These are phyloP conservation scores for Thymallus thymallus DNA, from an alignment of 2,113 vertebrate species.

Conservation along the genomic window DNA sequence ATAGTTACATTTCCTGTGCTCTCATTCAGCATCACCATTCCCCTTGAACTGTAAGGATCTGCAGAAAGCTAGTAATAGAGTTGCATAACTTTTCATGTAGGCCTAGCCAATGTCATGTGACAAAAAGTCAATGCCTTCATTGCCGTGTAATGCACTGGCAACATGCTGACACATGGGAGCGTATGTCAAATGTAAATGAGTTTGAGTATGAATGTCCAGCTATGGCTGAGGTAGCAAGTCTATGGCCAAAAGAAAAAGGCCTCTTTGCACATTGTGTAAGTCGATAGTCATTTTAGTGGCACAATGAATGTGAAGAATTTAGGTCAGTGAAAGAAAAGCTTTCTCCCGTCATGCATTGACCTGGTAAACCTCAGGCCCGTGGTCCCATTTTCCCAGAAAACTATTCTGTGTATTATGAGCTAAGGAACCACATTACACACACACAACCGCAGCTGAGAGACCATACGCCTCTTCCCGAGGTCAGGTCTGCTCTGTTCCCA, in stretches of 20 bases:
- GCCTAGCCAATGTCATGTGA: no score
- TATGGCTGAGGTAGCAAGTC: constrained; percentile 2
- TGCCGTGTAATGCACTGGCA: neutral
- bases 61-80: neutral
- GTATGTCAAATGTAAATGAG: neutral
- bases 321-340: constrained; percentile 70
- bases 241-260: constrained; percentile 38
- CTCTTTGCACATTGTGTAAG: constrained; percentile 51
- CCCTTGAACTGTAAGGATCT: neutral
- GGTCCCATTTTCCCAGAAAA: constrained; percentile 58
- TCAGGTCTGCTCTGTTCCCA: constrained; percentile 21
- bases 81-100: no score
- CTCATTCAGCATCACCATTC: neutral
- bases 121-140: no score
- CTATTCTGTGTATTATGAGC: constrained; percentile 32
- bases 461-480: constrained; percentile 1
- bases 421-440: constrained; percentile 12
- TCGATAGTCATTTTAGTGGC: constrained; percentile 54
- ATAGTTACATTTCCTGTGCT: neutral
- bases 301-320: constrained; percentile 67
- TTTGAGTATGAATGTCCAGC: neutral
- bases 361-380: constrained; percentile 56
- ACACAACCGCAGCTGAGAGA: constrained; percentile 12
- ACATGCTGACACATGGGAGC: neutral
- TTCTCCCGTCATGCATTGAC: constrained; percentile 31